Percentiles rank a stretch among this genome's conserved stretches.
Evolutionary conservation across 2,888 invertebrate genomes (phyloP).

Genomic region (Geophilus truncorum): DNA sequence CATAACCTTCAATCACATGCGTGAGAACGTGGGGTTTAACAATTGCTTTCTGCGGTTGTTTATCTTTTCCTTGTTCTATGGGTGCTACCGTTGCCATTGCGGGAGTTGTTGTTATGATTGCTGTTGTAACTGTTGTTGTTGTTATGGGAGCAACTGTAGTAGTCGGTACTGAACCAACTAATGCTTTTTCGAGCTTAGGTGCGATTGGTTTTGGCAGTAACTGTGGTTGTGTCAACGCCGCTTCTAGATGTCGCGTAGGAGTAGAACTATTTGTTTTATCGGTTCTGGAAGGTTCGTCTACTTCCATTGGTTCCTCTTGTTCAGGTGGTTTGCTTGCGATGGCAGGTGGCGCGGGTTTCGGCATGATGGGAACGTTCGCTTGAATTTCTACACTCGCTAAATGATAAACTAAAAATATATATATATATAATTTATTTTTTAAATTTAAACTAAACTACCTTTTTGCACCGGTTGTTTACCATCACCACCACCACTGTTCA

Average conservation of each 20-base stretch:
- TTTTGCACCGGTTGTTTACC: conserved; percentile 13
- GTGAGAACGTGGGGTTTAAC: conserved; percentile 93
- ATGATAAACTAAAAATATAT: not conserved
- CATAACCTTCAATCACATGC: conserved; percentile 93
- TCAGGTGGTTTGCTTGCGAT: not conserved
- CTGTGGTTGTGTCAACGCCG: not conserved
- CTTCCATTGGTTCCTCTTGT: conserved; percentile 14
- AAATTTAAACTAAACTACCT: not conserved
- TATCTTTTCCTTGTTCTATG: conserved; percentile 36
- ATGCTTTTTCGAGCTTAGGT: not conserved
- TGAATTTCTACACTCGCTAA: conserved; percentile 32
- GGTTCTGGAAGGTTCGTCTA: not conserved
- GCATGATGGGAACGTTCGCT: not conserved
- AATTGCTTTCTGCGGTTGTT: conserved; percentile 69
- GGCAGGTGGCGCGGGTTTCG: not conserved
- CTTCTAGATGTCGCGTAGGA: not conserved
- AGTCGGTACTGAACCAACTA: not conserved
- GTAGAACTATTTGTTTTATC: not conserved
- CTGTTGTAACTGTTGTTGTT: conserved; percentile 40
- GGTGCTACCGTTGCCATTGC: conserved; percentile 41
- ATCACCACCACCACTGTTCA: not conserved
- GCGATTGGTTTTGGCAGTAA: not conserved
- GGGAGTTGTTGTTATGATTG: conserved; percentile 41
- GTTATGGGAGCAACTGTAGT: not conserved
- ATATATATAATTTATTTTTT: not conserved